phyloP scores from a whole-genome alignment of 2,797 vertebrate genomes.

The Carcharodon carcharias region DNA sequence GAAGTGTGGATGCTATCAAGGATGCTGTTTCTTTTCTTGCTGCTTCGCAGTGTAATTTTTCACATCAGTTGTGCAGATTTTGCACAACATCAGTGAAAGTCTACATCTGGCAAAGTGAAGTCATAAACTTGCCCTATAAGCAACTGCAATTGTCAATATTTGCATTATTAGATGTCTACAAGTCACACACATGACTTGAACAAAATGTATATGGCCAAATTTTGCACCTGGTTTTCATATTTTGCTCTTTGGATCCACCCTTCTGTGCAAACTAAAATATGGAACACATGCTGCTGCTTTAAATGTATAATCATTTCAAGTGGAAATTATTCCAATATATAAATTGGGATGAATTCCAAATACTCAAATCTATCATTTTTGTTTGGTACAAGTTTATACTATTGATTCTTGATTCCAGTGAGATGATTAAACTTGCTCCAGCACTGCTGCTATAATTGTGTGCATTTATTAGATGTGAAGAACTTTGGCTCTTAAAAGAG shows the following conservation, averaged over 20 bases:
- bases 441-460: neutral
- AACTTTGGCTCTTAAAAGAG: neutral
- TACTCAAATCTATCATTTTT: neutral
- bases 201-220: neutral
- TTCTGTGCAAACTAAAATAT: neutral
- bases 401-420: neutral
- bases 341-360: neutral
- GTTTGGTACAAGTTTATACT: neutral
- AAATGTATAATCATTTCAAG: neutral
- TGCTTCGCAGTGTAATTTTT: neutral
- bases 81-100: neutral
- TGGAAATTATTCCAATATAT: neutral
- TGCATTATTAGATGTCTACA: neutral
- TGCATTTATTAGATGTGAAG: neutral
- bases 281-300: neutral
- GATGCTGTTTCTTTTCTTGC: neutral
- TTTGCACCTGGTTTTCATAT: neutral
- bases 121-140: neutral
- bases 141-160: neutral
- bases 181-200: neutral
- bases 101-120: neutral
- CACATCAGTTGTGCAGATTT: neutral
- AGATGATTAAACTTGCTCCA: neutral
- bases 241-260: neutral
- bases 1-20: neutral